Conservation (phyloP, 1,140 invertebrate species). For the Apis florea region DNA sequence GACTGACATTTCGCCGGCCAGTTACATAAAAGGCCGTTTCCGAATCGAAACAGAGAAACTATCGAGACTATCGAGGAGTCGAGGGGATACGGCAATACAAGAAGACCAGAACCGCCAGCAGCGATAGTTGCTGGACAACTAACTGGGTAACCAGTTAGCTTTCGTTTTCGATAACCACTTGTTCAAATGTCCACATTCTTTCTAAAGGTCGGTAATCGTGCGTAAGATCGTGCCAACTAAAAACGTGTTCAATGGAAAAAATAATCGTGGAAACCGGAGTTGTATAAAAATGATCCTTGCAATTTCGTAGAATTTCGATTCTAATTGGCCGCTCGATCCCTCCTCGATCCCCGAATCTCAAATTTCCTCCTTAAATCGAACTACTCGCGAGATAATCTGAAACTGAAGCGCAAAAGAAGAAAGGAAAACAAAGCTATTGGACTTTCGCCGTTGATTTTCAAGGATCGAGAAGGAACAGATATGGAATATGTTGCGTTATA, state of each 20-base stretch:
- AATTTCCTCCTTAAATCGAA: background rate
- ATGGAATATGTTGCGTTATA: too few species aligned
- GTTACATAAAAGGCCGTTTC: conserved; percentile 34
- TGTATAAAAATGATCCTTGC: conserved; percentile 7
- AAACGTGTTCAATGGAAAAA: conserved; percentile 22
- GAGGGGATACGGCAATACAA: conserved; percentile 34
- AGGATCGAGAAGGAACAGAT: too few species aligned
- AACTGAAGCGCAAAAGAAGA: too few species aligned
- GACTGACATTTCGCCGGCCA: conserved; percentile 18
- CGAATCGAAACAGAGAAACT: conserved; percentile 42
- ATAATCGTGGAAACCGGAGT: background rate
- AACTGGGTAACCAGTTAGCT: conserved; percentile 42
- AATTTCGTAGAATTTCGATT: background rate
- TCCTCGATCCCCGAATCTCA: background rate
- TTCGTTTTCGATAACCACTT: conserved; percentile 51
- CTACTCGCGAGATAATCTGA: too few species aligned
- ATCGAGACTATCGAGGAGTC: background rate
- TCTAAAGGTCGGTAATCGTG: conserved; percentile 36
- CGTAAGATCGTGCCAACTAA: conserved; percentile 19
- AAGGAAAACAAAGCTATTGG: too few species aligned
- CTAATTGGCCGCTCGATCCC: background rate
- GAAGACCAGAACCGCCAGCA: conserved; percentile 44
- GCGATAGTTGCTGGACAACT: conserved; percentile 50
- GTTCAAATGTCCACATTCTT: conserved; percentile 51
- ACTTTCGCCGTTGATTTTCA: too few species aligned